Percentiles rank a stretch among this genome's conserved stretches.
Conservation (phyloP, 2,888 invertebrate genomes). For the Ophonus ardosiacus region DNA sequence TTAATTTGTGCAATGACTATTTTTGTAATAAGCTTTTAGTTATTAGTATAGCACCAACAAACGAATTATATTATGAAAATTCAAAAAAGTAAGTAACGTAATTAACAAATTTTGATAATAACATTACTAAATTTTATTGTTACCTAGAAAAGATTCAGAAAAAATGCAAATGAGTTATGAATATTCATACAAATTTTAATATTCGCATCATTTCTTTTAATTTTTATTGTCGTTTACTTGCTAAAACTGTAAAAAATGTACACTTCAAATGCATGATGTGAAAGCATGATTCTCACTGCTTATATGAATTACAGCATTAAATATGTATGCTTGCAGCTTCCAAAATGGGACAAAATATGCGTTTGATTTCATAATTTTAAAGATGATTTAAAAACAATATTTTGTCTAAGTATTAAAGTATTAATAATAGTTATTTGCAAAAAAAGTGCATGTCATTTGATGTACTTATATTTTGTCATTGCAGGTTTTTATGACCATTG, state of each 20-base stretch:
- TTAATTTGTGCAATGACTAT: background rate
- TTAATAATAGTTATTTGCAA: background rate
- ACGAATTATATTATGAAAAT: slow-evolving; percentile 14
- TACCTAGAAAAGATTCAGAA: background rate
- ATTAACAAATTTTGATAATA: background rate
- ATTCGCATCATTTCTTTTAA: background rate
- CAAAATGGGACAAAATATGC: too few relatives aligned
- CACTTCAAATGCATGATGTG: background rate
- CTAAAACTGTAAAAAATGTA: background rate
- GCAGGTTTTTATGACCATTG: slow-evolving; percentile 58
- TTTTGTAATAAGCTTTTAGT: background rate
- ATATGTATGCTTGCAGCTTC: too few relatives aligned
- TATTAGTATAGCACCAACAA: slow-evolving; percentile 7
- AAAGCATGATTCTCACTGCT: background rate
- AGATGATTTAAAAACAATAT: too few relatives aligned
- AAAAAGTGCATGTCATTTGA: background rate
- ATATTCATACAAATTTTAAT: slow-evolving; percentile 7
- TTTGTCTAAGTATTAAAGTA: background rate
- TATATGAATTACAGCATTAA: background rate
- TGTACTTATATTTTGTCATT: slow-evolving; percentile 52
- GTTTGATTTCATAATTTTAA: too few relatives aligned
- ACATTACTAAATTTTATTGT: background rate
- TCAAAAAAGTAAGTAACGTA: slow-evolving; percentile 8
- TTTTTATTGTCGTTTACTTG: background rate
- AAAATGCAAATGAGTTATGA: slow-evolving; percentile 4